These are phyloP conservation scores for Drosophila kohkoa DNA, from an alignment of 1,140 invertebrate genomes.

Conservation along the genomic window DNA sequence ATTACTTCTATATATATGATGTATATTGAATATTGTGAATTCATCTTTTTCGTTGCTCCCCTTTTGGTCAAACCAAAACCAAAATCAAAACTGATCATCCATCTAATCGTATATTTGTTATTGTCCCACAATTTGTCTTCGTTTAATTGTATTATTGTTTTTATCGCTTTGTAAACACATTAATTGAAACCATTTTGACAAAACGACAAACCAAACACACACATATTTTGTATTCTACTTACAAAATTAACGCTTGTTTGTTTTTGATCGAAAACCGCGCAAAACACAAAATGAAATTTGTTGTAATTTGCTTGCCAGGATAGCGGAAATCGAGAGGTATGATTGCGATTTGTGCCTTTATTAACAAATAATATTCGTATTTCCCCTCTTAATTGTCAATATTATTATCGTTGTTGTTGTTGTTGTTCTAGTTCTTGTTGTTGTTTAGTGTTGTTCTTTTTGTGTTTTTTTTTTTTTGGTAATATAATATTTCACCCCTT, in stretches of 20 bases:
- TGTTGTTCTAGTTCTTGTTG: constrained; percentile 15
- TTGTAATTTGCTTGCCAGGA: constrained; percentile 85
- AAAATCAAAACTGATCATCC: not conserved
- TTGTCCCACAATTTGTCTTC: constrained; percentile 9
- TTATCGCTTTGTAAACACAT: constrained; percentile 42
- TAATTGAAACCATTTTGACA: not conserved
- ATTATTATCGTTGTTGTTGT: no score
- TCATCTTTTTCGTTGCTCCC: constrained; percentile 19
- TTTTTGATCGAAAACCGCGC: constrained; percentile 78
- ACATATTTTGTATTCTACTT: constrained; percentile 47
- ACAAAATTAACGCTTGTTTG: constrained; percentile 77
- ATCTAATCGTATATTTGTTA: constrained; percentile 1
- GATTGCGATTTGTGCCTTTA: constrained; percentile 71
- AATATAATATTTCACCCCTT: not conserved
- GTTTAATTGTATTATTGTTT: constrained; percentile 32
- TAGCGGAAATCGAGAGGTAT: constrained; percentile 85
- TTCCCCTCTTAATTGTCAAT: constrained; percentile 3
- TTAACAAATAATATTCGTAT: constrained; percentile 46
- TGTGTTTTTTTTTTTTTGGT: not conserved
- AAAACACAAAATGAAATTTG: constrained; percentile 84
- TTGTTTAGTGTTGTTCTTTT: constrained; percentile 21
- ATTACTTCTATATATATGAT: not conserved
- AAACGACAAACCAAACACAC: constrained; percentile 3
- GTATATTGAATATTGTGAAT: constrained; percentile 6
- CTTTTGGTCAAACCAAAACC: constrained; percentile 9